A percentile compares a stretch with the other conserved stretches of the same genome.
Conservation (phyloP, 1,140 invertebrate species). For the Thalassaphorura encarpata region DNA sequence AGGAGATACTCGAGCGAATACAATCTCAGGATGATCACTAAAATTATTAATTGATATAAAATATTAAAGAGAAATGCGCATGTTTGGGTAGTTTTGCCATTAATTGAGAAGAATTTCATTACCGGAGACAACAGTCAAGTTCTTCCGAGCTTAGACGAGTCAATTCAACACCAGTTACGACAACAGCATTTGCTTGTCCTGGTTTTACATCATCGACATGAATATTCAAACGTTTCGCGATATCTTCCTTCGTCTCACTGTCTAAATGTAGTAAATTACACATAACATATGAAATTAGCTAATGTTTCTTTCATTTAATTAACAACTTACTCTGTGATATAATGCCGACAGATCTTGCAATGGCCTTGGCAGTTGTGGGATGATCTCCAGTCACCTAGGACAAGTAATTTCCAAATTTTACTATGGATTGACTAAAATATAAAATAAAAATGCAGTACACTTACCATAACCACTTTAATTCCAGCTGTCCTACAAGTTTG, state of each 20-base stretch:
- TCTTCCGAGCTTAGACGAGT: slow-evolving; percentile 36
- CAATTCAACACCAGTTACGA: slow-evolving; percentile 40
- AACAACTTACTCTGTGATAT: slow-evolving; percentile 67
- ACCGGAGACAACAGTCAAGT: slow-evolving; percentile 37
- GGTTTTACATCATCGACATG: slow-evolving; percentile 37
- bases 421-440: slow-evolving; percentile 38
- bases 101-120: neutral
- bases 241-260: slow-evolving; percentile 45
- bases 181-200: slow-evolving; percentile 37
- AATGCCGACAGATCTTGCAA: slow-evolving; percentile 97
- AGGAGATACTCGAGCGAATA: slow-evolving; percentile 51
- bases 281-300: neutral
- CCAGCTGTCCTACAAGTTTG: slow-evolving; percentile 35
- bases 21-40: slow-evolving; percentile 39
- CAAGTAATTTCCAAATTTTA: slow-evolving; percentile 34
- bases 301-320: neutral
- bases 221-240: slow-evolving; percentile 39
- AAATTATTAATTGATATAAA: neutral
- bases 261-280: slow-evolving; percentile 28
- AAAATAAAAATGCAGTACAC: slow-evolving; percentile 41
- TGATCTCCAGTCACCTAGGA: slow-evolving; percentile 67
- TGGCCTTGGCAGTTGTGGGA: slow-evolving; percentile 99
- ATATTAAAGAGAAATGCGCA: neutral
- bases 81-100: neutral
- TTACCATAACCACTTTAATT: slow-evolving; percentile 37